phyloP scores from a whole-genome alignment of 2,797 vertebrate genomes.

The Coreius guichenoti region DNA sequence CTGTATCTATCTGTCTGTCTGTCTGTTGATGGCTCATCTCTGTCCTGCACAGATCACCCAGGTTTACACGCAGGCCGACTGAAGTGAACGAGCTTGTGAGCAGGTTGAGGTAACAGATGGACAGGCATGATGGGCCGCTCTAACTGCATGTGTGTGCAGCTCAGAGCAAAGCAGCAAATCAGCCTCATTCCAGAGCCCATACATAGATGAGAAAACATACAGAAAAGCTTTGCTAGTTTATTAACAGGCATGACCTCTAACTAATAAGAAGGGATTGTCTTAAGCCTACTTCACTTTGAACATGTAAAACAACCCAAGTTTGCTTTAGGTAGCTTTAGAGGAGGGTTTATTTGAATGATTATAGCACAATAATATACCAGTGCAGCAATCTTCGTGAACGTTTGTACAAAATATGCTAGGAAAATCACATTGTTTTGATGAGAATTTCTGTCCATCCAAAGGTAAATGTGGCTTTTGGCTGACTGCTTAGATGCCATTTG shows the following conservation, averaged over 20 bases:
- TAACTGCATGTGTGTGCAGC: constrained; percentile 38
- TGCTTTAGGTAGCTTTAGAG: background rate
- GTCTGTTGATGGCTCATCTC: constrained; percentile 59
- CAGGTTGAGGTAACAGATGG: constrained; percentile 81
- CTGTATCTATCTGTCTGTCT: constrained; percentile 40
- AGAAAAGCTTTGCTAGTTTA: background rate
- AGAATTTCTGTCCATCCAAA: background rate
- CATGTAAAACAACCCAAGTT: background rate
- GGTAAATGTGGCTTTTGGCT: constrained; percentile 6
- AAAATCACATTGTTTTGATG: background rate
- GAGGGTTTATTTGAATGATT: background rate
- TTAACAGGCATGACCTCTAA: constrained; percentile 2
- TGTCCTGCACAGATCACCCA: constrained; percentile 81
- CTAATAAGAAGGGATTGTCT: background rate
- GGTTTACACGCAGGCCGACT: constrained; percentile 75
- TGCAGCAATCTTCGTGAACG: background rate
- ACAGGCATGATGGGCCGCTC: constrained; percentile 27
- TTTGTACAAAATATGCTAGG: background rate
- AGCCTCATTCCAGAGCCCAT: background rate
- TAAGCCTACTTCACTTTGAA: background rate
- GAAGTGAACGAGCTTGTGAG: constrained; percentile 80
- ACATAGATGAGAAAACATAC: background rate
- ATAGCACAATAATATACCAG: background rate
- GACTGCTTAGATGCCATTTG: background rate
- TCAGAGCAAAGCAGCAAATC: constrained; percentile 20